These are phyloP conservation scores for Dendrolimus kikuchii DNA, from an alignment of 1,140 invertebrate genomes.

Conservation along the genomic window DNA sequence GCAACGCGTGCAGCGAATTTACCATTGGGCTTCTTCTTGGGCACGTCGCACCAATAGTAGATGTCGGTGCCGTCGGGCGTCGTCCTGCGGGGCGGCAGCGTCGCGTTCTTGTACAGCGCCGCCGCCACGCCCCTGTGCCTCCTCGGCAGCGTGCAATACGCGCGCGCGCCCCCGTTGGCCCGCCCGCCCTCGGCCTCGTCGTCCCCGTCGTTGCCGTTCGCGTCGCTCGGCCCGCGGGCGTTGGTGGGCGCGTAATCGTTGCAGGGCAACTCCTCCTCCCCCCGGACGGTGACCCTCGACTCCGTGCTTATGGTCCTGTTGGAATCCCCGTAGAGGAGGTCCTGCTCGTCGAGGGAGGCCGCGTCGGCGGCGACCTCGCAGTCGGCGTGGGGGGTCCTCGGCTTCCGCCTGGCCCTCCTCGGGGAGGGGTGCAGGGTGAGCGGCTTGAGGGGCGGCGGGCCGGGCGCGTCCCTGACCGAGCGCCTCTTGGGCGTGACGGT, in stretches of 20 bases:
- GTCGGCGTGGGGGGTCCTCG: conserved; percentile 28
- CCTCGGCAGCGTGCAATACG: conserved; percentile 79
- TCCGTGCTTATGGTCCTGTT: conserved; percentile 61
- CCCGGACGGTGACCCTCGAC: conserved; percentile 78
- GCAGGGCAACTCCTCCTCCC: conserved; percentile 79
- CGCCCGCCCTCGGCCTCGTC: conserved; percentile 47
- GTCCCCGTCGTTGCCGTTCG: conserved; percentile 3
- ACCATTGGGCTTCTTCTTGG: conserved; percentile 26
- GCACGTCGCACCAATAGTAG: conserved; percentile 88
- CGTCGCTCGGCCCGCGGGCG: conserved; percentile 9
- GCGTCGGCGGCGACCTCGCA: conserved; percentile 76
- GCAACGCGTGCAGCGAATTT: not conserved
- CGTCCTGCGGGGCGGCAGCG: conserved; percentile 78
- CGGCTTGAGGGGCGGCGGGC: conserved; percentile 22
- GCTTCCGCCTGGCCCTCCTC: conserved; percentile 19
- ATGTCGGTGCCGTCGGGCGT: conserved; percentile 86
- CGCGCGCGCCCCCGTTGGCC: conserved; percentile 74
- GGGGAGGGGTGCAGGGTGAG: conserved; percentile 56
- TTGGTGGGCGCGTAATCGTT: conserved; percentile 18
- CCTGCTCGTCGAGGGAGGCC: conserved; percentile 33
- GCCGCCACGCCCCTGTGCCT: conserved; percentile 43
- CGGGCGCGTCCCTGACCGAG: conserved; percentile 26
- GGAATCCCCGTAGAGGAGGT: not conserved
- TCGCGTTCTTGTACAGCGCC: conserved; percentile 31
- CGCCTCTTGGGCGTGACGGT: conserved; percentile 56